phyloP scores from a whole-genome alignment of 2,888 invertebrate genomes.

The Oithona nana region DNA sequence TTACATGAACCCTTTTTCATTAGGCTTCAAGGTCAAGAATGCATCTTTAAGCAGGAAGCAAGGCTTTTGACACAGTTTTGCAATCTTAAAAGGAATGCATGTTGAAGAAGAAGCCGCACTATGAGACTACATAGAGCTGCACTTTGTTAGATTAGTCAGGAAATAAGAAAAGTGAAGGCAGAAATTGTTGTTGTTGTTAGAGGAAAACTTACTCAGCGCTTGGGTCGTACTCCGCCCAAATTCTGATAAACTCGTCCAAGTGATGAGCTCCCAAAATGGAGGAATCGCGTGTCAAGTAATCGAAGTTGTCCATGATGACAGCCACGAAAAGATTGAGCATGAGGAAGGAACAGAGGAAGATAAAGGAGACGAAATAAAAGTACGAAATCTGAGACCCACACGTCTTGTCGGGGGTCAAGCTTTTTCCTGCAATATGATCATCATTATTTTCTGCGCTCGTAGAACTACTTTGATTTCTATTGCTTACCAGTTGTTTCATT shows the following conservation, averaged over 20 bases:
- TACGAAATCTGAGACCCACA: constrained; percentile 95
- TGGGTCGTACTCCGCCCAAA: constrained; percentile 99
- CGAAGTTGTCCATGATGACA: constrained; percentile 99
- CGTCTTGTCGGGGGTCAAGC: constrained; percentile 31
- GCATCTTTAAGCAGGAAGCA: too few species aligned
- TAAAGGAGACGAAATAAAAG: constrained; percentile 95
- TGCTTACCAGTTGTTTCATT: constrained; percentile 28
- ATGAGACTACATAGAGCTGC: too few species aligned
- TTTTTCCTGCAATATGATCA: too few species aligned
- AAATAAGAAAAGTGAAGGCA: too few species aligned
- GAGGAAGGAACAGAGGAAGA: constrained; percentile 96
- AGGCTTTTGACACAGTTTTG: too few species aligned
- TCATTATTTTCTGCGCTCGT: too few species aligned
- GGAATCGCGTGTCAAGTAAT: constrained; percentile 96
- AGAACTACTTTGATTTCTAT: neutral
- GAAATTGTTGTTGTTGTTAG: neutral
- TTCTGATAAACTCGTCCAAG: constrained; percentile 96
- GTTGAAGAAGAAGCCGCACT: too few species aligned
- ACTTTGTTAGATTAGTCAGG: too few species aligned
- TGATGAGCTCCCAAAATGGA: constrained; percentile 99
- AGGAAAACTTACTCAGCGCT: constrained; percentile 69
- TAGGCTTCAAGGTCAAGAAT: too few species aligned
- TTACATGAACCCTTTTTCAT: too few species aligned
- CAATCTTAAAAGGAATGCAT: too few species aligned
- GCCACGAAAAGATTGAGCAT: constrained; percentile 99